Evolutionary conservation across 2,888 invertebrate species (phyloP), one percentile per base, ranked within the genome.

Genomic region (Strigamia transsilvanica): DNA sequence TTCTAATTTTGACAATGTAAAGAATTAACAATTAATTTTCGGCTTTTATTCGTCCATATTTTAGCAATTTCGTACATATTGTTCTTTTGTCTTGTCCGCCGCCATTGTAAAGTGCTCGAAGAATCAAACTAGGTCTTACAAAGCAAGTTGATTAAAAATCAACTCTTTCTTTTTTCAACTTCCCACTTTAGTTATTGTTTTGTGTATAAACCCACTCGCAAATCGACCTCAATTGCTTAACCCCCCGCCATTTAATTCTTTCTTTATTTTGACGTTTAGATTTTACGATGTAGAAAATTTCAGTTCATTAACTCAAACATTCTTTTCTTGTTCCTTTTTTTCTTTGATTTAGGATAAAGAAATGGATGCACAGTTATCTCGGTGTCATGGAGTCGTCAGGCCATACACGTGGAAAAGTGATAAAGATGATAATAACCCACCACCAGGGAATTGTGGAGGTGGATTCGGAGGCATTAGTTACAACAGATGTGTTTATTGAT

Each of bases 361-460:
- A 61, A 61, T 61, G 61, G 61, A 61, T 61, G 61, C 61, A 18
- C 9, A 61, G 23, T 61, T 61, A 61, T 61, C 61, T 21, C 61
- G 61, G 23, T 61, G 61, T 61, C 61, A 61, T 18, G 61, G 61
- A 61, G 21, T 61, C 61, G 18, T 61, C n/a, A 61, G 18, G 23
- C 61, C 61, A 61, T 61, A 61, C 61, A 18, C 61, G n/a, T 61
- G 61, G 61, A 61, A 61, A 61, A 61, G 61, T 10, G 61, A 61
- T 61, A 61, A 61, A 61, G 61, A 61, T 21, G 61, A 61, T 21
- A 61, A 61, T 18, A 61, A 61, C 18, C 61, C 61, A 61, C 61
- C 61, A 61, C 61, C 61, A 9, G 61, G 61, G 9, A 61, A 61
- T 21, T 61, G 61, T n/a, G 61, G 61, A 4, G 61, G 61, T 10